These are phyloP conservation scores for Amiota communis DNA, from an alignment of 2,888 invertebrate genomes.

Conservation along the genomic window DNA sequence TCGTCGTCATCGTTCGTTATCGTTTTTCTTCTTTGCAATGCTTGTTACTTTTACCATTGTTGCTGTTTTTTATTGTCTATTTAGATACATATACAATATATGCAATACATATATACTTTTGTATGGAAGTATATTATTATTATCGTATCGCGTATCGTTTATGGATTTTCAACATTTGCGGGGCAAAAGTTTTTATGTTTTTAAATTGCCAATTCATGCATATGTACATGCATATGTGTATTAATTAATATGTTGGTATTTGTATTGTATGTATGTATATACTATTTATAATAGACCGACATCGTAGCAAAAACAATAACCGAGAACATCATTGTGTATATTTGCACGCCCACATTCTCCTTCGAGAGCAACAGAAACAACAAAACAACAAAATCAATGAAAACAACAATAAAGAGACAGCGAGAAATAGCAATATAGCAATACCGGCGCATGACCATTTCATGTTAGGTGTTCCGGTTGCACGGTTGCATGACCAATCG, in stretches of 20 bases:
- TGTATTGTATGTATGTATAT: background rate
- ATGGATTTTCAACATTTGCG: too few species aligned
- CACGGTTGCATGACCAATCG: conserved; percentile 33
- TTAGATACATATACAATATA: conserved; percentile 24
- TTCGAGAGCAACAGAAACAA: too few species aligned
- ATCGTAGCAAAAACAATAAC: conserved; percentile 30
- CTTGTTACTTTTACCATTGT: conserved; percentile 49
- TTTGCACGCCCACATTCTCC: conserved; percentile 1
- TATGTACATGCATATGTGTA: conserved; percentile 14
- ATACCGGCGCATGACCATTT: conserved; percentile 39
- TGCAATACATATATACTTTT: background rate
- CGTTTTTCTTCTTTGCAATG: conserved; percentile 16
- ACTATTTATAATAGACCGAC: too few species aligned
- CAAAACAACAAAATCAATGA: too few species aligned
- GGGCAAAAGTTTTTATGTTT: too few species aligned
- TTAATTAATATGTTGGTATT: background rate
- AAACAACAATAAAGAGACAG: background rate
- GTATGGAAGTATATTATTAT: background rate
- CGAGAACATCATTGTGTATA: conserved; percentile 44
- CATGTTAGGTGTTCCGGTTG: conserved; percentile 27
- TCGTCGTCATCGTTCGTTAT: conserved; percentile 15
- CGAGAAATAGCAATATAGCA: conserved; percentile 5
- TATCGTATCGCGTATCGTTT: too few species aligned
- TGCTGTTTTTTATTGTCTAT: too few species aligned
- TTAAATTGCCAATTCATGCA: background rate